Percentiles rank a stretch among this genome's conserved stretches.
These are phyloP conservation scores for Archips crataeganus DNA, from an alignment of 2,888 invertebrate genomes.

Conservation along the genomic window DNA sequence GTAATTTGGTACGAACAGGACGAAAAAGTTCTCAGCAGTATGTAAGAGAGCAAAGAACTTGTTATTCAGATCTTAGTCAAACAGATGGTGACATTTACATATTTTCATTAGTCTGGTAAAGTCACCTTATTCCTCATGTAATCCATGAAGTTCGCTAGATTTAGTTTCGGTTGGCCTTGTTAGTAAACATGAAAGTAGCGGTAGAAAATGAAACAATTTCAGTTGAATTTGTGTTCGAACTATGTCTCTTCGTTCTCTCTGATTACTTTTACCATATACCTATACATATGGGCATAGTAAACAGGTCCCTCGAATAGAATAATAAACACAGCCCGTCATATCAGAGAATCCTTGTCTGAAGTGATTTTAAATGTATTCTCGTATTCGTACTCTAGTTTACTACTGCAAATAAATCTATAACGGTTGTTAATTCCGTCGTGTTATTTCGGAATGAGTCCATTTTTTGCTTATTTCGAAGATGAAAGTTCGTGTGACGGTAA, in stretches of 20 bases:
- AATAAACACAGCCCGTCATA: too few relatives aligned
- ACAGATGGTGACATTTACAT: slow-evolving; percentile 47
- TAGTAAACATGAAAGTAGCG: slow-evolving; percentile 30
- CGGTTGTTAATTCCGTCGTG: too few relatives aligned
- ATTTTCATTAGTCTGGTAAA: slow-evolving; percentile 47
- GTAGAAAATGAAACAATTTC: slow-evolving; percentile 11
- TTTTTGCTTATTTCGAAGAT: background rate
- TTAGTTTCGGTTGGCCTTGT: slow-evolving; percentile 20
- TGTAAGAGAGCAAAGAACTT: slow-evolving; percentile 49
- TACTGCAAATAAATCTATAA: too few relatives aligned
- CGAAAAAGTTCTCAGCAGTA: slow-evolving; percentile 55
- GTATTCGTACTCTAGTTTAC: too few relatives aligned
- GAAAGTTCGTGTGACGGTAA: slow-evolving; percentile 1
- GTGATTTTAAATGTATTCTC: too few relatives aligned
- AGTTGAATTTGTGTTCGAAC: slow-evolving; percentile 10
- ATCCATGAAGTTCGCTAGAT: slow-evolving; percentile 28
- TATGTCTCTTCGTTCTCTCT: background rate
- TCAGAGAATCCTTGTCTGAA: too few relatives aligned
- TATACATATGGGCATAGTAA: too few relatives aligned
- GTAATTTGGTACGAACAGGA: slow-evolving; percentile 55
- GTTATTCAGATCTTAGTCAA: slow-evolving; percentile 44
- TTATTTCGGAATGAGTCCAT: too few relatives aligned
- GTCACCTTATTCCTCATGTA: slow-evolving; percentile 36
- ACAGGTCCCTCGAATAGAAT: too few relatives aligned
- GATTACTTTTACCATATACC: background rate